Evolutionary conservation across 2,888 invertebrate genomes (phyloP).

Genomic region (Clanis bilineata): DNA sequence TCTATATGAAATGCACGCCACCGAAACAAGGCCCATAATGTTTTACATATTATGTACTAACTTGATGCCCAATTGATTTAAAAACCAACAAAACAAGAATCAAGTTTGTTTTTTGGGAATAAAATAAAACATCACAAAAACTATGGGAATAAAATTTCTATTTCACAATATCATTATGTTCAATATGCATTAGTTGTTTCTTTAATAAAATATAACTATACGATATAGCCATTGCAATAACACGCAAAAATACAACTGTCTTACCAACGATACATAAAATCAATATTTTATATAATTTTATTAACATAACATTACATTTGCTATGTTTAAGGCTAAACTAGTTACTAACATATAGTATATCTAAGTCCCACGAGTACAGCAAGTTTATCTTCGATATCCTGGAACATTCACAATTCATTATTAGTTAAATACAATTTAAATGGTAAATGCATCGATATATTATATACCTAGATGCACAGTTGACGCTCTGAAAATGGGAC

Average conservation of each 20-base stretch:
- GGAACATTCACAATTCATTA: not conserved
- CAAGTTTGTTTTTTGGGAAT: too few species aligned
- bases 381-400: slow-evolving; percentile 38
- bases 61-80: not conserved
- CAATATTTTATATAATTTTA: slow-evolving; percentile 40
- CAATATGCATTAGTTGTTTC: slow-evolving; percentile 68
- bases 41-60: not conserved
- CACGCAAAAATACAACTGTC: slow-evolving; percentile 77
- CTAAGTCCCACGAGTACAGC: slow-evolving; percentile 34
- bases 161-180: slow-evolving; percentile 68
- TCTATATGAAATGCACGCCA: too few species aligned
- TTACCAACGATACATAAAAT: slow-evolving; percentile 68
- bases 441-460: too few species aligned
- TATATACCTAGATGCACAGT: too few species aligned
- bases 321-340: slow-evolving; percentile 22
- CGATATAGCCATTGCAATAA: slow-evolving; percentile 69
- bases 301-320: slow-evolving; percentile 25
- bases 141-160: slow-evolving; percentile 80
- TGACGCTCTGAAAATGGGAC: too few species aligned
- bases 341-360: slow-evolving; percentile 23
- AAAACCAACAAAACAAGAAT: too few species aligned
- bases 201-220: slow-evolving; percentile 78
- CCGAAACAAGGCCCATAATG: too few species aligned
- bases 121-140: slow-evolving; percentile 59
- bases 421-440: too few species aligned